Evolutionary conservation across 2,797 vertebrate species (phyloP), one percentile per base, ranked within the genome.

Genomic region (Tragelaphus oryx): DNA sequence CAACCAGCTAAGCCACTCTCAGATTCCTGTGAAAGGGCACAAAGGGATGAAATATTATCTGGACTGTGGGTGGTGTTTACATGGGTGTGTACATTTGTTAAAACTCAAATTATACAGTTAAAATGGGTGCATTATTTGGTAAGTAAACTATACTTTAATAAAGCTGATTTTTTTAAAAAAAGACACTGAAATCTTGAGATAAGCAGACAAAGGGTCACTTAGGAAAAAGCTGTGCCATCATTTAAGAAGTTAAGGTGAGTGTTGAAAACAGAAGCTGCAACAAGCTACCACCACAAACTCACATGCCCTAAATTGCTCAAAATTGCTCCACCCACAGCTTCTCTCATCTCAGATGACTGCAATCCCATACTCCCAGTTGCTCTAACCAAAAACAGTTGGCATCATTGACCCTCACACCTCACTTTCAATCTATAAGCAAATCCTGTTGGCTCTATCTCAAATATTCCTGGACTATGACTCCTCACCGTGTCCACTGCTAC

Each of bases 351-450:
- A 75, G 54, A 90, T 88, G 74, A 95, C 59, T 37, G 79, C 75
- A 93, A 91, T n/a, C 74, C 82, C 65, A 59, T 68, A 90, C 30
- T 96, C 30, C 48, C 57, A 86, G 59, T 17, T 96, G 62, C 9
- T 76, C 44, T 62, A 30, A 65, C 59, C 91, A 94, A 79, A 85
- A 71, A 68, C 76, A 55, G 5, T 26, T 88, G 20, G 37, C 91
- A 76, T 37, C 87, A n/a, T 76, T 48, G 57, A 91, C 18, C 89
- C 93, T 92, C 59, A 93, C 12, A 93, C 1, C 16, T 74, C 68
- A 91, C 30, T 74, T 48, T 52, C 86, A 95, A 86, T 75, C 57
- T 87, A 93, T 74, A 92, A 92, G 71, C 81, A 92, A 96, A 92
- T 50, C 78, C 37, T 86, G 24, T 57, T 86, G 50, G 24, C n/a